phyloP scores from a whole-genome alignment of 2,797 vertebrate genomes.

The Selene dorsalis region DNA sequence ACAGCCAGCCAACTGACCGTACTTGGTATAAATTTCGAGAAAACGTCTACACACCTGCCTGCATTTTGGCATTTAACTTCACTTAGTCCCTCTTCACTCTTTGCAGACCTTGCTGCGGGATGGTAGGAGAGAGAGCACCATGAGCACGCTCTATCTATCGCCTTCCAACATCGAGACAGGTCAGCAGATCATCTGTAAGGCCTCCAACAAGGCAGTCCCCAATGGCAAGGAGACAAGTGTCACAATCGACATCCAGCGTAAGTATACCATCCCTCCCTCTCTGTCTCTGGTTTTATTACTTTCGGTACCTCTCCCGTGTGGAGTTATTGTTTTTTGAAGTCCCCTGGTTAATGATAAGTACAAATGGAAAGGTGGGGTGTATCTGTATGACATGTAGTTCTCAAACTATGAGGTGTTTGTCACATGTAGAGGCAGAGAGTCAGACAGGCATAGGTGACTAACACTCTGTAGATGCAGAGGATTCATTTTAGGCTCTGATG shows the following conservation, averaged over 20 bases:
- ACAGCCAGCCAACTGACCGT: background rate
- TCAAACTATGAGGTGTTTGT: conserved; percentile 42
- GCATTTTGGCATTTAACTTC: background rate
- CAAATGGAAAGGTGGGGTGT: background rate
- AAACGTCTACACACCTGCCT: background rate
- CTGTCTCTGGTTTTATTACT: background rate
- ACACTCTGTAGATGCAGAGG: conserved; percentile 46
- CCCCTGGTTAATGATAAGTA: conserved; percentile 17
- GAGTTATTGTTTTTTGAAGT: background rate
- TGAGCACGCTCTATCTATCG: conserved; percentile 94
- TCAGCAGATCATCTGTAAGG: conserved; percentile 93
- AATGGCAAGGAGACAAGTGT: conserved; percentile 95
- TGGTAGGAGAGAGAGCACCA: conserved; percentile 92
- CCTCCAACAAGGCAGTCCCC: conserved; percentile 96
- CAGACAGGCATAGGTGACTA: conserved; percentile 44
- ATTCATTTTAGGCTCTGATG: conserved; percentile 67
- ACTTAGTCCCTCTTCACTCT: conserved; percentile 13
- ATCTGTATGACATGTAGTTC: conserved; percentile 5
- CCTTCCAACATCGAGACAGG: conserved; percentile 94
- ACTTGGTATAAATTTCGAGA: background rate
- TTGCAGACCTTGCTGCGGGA: conserved; percentile 91
- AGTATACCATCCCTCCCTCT: conserved; percentile 73
- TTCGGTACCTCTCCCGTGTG: background rate
- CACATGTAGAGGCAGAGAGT: conserved; percentile 37
- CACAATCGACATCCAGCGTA: conserved; percentile 98